Evolutionary conservation across 2,113 vertebrate species (phyloP).

Genomic region (Brachyhypopomus occidentalis): DNA sequence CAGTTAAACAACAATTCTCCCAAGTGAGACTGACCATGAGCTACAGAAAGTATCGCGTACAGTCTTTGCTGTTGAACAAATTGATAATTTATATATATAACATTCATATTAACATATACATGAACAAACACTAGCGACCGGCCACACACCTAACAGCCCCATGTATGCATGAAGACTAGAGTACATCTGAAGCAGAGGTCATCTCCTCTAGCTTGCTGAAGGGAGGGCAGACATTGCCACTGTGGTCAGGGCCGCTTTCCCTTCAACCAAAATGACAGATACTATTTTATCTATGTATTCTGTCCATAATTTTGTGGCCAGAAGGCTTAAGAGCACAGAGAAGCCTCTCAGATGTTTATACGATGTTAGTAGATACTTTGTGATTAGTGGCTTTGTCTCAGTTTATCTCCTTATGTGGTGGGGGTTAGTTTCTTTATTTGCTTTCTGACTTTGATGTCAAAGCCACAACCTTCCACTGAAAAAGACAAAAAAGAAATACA

Average conservation of each 20-base stretch:
- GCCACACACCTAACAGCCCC: slow-evolving; percentile 63
- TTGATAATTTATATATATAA: background rate
- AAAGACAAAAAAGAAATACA: slow-evolving; percentile 20
- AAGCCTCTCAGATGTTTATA: slow-evolving; percentile 52
- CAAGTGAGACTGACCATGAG: too few relatives aligned
- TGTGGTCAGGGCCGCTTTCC: slow-evolving; percentile 67
- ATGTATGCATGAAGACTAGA: slow-evolving; percentile 64
- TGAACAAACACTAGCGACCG: too few relatives aligned
- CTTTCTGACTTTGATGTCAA: slow-evolving; percentile 16
- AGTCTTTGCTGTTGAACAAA: too few relatives aligned
- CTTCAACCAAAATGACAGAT: slow-evolving; percentile 77
- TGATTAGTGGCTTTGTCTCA: slow-evolving; percentile 57
- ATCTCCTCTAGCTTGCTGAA: slow-evolving; percentile 69
- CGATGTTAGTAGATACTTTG: slow-evolving; percentile 51
- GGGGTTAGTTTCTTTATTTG: slow-evolving; percentile 39
- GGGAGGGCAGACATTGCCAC: slow-evolving; percentile 63
- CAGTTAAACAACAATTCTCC: too few relatives aligned
- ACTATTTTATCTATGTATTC: slow-evolving; percentile 71
- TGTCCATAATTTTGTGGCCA: slow-evolving; percentile 59
- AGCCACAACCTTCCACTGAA: slow-evolving; percentile 18
- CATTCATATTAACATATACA: background rate
- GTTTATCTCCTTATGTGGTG: slow-evolving; percentile 19
- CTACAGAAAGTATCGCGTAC: too few relatives aligned
- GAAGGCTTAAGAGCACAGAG: slow-evolving; percentile 50
- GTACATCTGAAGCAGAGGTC: slow-evolving; percentile 74